Percentiles rank a stretch among this genome's conserved stretches.
Evolutionary conservation across 2,113 vertebrate species (phyloP).

Genomic region (Nothocercus nigrocapillus): DNA sequence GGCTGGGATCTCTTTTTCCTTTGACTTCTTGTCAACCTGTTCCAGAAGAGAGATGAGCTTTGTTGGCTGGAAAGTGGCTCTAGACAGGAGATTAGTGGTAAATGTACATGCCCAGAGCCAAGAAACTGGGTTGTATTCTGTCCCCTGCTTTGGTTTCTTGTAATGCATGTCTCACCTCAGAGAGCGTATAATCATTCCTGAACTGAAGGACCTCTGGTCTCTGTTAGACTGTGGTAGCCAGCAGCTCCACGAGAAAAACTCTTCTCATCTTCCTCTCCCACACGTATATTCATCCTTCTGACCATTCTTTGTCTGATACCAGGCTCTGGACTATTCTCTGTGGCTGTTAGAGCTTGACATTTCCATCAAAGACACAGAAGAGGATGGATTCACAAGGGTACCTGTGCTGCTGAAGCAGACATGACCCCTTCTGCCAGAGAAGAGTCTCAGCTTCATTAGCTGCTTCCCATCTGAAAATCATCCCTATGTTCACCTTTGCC

Average conservation of each 20-base stretch:
- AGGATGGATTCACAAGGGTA: neutral
- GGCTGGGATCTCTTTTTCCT: neutral
- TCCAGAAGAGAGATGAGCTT: neutral
- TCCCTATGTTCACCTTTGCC: neutral
- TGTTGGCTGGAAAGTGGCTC: neutral
- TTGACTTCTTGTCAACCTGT: neutral
- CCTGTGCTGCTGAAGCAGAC: neutral
- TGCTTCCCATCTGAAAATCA: neutral
- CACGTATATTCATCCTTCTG: neutral
- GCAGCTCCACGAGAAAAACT: neutral
- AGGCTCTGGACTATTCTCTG: rapidly evolving
- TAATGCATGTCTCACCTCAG: neutral
- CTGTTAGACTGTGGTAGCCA: neutral
- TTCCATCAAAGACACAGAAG: neutral
- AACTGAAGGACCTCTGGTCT: neutral
- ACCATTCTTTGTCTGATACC: neutral
- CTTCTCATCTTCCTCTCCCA: neutral
- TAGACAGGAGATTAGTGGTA: neutral
- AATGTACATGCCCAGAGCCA: neutral
- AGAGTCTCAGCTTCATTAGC: neutral
- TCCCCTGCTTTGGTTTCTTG: neutral
- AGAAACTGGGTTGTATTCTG: neutral
- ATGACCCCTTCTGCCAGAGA: neutral
- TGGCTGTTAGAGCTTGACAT: neutral
- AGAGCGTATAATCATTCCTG: neutral